Conservation (phyloP, 2,797 vertebrate genomes). For the Clarias pachynema region DNA sequence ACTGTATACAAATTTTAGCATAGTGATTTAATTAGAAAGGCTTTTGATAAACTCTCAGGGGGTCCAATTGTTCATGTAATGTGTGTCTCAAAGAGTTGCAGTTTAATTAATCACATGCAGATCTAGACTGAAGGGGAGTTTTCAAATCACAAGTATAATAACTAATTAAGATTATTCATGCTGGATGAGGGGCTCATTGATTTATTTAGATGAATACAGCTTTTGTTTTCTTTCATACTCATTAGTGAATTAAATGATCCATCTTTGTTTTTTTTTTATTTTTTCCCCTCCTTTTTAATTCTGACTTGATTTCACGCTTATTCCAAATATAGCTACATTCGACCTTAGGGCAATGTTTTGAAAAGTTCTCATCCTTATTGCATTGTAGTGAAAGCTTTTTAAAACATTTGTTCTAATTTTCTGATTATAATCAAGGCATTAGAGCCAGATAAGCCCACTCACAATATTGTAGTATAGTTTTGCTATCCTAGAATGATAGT, state of each 20-base stretch:
- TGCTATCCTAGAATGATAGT: background rate
- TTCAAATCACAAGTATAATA: constrained; percentile 65
- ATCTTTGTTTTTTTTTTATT: constrained; percentile 50
- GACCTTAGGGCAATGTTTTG: constrained; percentile 34
- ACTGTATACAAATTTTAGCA: background rate
- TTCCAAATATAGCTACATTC: constrained; percentile 48
- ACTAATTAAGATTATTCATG: constrained; percentile 69
- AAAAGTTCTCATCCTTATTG: constrained; percentile 35
- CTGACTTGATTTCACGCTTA: constrained; percentile 56
- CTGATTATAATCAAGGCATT: background rate
- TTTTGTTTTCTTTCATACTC: constrained; percentile 66
- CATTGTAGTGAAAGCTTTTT: constrained; percentile 18
- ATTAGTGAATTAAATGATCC: constrained; percentile 58
- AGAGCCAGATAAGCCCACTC: background rate
- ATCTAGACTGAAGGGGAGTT: constrained; percentile 54
- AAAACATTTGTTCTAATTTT: background rate
- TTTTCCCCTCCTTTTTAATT: constrained; percentile 39
- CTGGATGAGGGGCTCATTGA: constrained; percentile 68
- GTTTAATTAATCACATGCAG: constrained; percentile 44
- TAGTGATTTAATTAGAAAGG: constrained; percentile 32
- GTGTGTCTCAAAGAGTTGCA: constrained; percentile 27
- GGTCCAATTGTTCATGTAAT: constrained; percentile 20
- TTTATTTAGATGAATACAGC: constrained; percentile 62
- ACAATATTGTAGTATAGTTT: background rate
- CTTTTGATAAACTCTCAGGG: constrained; percentile 12